A percentile compares a stretch with the other conserved stretches of the same genome.
Evolutionary conservation across 2,113 vertebrate genomes (phyloP).

Genomic region (Gambusia holbrooki): DNA sequence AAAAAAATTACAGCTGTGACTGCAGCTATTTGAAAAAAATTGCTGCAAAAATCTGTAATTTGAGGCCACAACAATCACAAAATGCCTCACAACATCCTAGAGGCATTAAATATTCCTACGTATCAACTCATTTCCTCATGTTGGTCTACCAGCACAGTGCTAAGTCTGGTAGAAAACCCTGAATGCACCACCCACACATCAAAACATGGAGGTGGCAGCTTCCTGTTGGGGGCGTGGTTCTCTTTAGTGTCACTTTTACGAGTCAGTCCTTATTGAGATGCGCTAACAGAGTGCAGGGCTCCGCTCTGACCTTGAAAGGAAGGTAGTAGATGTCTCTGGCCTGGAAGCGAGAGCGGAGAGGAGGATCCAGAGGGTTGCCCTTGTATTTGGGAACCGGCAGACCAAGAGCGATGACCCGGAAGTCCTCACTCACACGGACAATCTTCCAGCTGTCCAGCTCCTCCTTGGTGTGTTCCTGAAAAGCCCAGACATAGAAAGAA

Average conservation of each 20-base stretch:
- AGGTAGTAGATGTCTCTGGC: constrained; percentile 94
- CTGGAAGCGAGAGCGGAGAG: constrained; percentile 96
- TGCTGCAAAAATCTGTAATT: no score
- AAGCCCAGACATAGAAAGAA: constrained; percentile 3
- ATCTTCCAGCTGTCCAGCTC: constrained; percentile 94
- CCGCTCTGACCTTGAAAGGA: constrained; percentile 88
- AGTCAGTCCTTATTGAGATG: background rate
- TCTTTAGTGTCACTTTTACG: background rate
- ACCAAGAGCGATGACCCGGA: constrained; percentile 95
- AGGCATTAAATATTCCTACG: no score
- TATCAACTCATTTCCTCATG: no score
- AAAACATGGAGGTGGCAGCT: background rate
- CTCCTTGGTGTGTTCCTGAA: constrained; percentile 90
- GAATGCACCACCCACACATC: background rate
- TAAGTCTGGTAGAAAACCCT: background rate
- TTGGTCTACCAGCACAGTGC: no score
- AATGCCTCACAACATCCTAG: no score
- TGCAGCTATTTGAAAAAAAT: no score
- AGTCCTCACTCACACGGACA: constrained; percentile 95
- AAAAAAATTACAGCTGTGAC: no score
- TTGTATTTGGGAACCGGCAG: constrained; percentile 94
- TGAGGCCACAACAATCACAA: no score
- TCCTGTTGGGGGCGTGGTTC: background rate
- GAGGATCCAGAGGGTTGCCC: constrained; percentile 94
- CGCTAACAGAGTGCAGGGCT: background rate